A percentile compares a stretch with the other conserved stretches of the same genome.
Conservation (phyloP, 2,797 vertebrate genomes). For the Hyperoplus lanceolatus region DNA sequence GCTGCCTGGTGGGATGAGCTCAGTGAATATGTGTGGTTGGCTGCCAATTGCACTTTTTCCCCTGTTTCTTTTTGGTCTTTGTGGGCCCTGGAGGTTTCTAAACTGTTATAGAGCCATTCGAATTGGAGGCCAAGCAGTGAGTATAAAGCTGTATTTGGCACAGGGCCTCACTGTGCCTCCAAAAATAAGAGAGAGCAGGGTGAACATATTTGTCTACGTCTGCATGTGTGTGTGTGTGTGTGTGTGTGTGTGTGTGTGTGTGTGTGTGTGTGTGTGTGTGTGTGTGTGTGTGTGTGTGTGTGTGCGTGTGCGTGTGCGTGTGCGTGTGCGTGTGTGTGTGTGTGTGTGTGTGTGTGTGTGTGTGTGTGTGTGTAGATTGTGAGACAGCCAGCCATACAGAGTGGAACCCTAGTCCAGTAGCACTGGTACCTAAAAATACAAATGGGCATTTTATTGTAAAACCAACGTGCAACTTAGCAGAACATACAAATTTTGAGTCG, state of each 20-base stretch:
- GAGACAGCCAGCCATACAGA: slow-evolving; percentile 45
- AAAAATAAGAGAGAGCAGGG: slow-evolving; percentile 85
- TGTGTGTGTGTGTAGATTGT: slow-evolving; percentile 9
- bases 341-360: slow-evolving; percentile 56
- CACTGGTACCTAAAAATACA: slow-evolving; percentile 59
- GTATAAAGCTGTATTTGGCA: slow-evolving; percentile 87
- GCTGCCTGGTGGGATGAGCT: slow-evolving; percentile 88
- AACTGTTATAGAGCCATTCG: slow-evolving; percentile 91
- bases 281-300: slow-evolving; percentile 29
- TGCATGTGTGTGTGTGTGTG: slow-evolving; percentile 46
- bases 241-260: slow-evolving; percentile 16
- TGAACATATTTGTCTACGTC: slow-evolving; percentile 72
- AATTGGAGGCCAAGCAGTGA: slow-evolving; percentile 85
- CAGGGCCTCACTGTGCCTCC: slow-evolving; percentile 78
- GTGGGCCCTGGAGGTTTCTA: slow-evolving; percentile 88
- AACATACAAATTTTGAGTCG: slow-evolving; percentile 48
- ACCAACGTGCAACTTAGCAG: slow-evolving; percentile 54
- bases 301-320: slow-evolving; percentile 55
- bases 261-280: slow-evolving; percentile 1
- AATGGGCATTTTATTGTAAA: slow-evolving; percentile 50
- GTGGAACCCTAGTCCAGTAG: slow-evolving; percentile 41
- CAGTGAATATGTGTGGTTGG: slow-evolving; percentile 88
- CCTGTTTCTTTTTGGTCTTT: slow-evolving; percentile 87
- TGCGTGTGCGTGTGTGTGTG: slow-evolving; percentile 43
- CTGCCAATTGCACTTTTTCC: slow-evolving; percentile 84